Evolutionary conservation across 2,888 invertebrate genomes (phyloP), one percentile per base, ranked within the genome.

Genomic region (Synergus gifuensis): DNA sequence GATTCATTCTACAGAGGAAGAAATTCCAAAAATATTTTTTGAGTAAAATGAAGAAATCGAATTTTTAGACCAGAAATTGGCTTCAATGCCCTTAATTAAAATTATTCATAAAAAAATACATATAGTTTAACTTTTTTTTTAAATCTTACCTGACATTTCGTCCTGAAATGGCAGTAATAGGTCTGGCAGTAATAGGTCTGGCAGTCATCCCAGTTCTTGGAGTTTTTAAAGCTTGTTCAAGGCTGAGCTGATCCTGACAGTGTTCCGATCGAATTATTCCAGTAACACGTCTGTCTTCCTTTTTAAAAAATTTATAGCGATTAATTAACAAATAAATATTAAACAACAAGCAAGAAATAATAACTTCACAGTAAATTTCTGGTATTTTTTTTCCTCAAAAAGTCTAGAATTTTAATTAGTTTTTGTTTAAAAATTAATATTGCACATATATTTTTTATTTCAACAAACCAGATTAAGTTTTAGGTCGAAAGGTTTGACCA

Each of bases 231-330:
- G 94, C 94, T 94, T 93, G 94, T 94, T 94, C 95, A 95, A 95
- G 93, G 90, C 91, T 94, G 88, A 87, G 96, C 93, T 92, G 96
- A 79, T 90, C 95, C 87, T 92, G 94, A 89, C 87, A 95, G 95
- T 1, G 95, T 96, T n/a, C 96, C 96, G 96, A 95, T 60, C 96
- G 93, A n/a, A 95, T 94, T 85, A 98, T 95, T 4, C 97, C 98
- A 78, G 96, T 96, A 66, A 97, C 93, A 12, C 98, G 97, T n/a
- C n/a, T n/a, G n/a, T 76, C 98, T 94, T 1, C 97, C 97, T 89
- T 77, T 36, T 80, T 82, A 69, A 8, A 40, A 28, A 28, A 42
- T 28, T 1, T 28, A 28, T 3, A 28, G 28, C 3, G 28, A 28
- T 28, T 28, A 28, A 2, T 3, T 28, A 28, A 28, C 3, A 28